Conservation (phyloP, 37 sponge, comb jelly and placozoan species). For the Haliclona indistincta region DNA sequence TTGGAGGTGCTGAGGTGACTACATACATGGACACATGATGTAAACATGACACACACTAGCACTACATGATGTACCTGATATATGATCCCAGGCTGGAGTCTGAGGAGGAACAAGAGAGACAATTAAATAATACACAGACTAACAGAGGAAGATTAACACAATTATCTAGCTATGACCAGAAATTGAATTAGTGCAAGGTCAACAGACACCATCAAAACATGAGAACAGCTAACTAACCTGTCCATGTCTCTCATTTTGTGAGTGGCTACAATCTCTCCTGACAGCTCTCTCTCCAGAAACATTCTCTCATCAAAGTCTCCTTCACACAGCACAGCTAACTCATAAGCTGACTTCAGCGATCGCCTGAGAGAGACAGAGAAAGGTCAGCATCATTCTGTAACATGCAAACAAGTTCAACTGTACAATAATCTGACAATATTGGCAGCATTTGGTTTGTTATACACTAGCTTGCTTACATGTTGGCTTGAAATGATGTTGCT, state of each 20-base stretch:
- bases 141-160: no score
- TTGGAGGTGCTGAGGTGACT: conserved; percentile 56
- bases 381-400: not conserved
- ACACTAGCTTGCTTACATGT: not conserved
- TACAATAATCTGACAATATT: no score
- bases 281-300: no score
- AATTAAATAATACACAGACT: not conserved
- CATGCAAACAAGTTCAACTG: not conserved
- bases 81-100: not conserved
- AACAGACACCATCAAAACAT: not conserved
- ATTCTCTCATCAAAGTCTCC: conserved; percentile 93
- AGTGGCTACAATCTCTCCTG: no score
- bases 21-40: no score
- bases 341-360: conserved; percentile 66
- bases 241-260: no score
- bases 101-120: no score
- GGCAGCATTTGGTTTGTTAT: not conserved
- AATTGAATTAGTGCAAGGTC: not conserved
- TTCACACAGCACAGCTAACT: conserved; percentile 56
- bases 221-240: no score
- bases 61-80: not conserved
- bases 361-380: conserved; percentile 37
- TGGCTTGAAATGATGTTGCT: not conserved
- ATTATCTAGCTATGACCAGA: not conserved
- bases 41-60: no score